phyloP scores from a whole-genome alignment of 2,888 invertebrate genomes.

The Cerceris ruficornis region DNA sequence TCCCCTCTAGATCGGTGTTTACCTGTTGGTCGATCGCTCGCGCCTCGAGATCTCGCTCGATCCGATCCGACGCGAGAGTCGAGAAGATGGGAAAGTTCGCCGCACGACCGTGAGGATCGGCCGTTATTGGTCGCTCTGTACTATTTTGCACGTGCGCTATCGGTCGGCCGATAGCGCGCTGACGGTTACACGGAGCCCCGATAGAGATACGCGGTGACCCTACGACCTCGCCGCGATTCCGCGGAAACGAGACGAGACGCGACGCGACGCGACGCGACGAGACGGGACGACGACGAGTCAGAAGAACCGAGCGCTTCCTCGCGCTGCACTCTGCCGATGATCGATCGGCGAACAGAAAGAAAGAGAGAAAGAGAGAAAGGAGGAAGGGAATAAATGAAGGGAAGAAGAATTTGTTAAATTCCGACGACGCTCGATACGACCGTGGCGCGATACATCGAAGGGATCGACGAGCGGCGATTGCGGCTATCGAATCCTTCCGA shows the following conservation, averaged over 20 bases:
- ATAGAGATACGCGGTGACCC: constrained; percentile 77
- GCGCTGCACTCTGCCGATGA: too few species aligned
- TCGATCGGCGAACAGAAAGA: too few species aligned
- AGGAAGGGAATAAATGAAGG: constrained; percentile 2
- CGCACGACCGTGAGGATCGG: constrained; percentile 62
- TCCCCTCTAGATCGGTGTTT: constrained; percentile 6
- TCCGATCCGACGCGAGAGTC: constrained; percentile 12
- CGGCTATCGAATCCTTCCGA: constrained; percentile 64
- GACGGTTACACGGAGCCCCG: constrained; percentile 73
- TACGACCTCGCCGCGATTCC: constrained; percentile 70
- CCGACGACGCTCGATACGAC: constrained; percentile 55
- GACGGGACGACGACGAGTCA: too few species aligned
- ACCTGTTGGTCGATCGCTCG: too few species aligned
- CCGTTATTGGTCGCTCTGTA: constrained; percentile 52
- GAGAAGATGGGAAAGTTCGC: constrained; percentile 21
- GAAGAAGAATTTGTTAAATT: constrained; percentile 8
- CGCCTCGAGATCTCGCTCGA: not conserved
- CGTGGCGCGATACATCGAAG: constrained; percentile 38
- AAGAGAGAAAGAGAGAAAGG: not conserved
- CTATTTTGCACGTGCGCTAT: constrained; percentile 78
- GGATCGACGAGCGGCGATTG: constrained; percentile 53
- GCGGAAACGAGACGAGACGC: constrained; percentile 55
- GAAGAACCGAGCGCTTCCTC: too few species aligned
- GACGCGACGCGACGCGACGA: constrained; percentile 22
- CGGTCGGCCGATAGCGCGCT: constrained; percentile 62